These are phyloP conservation scores for Eubasilissa splendida DNA, from an alignment of 2,888 invertebrate species.

Conservation along the genomic window DNA sequence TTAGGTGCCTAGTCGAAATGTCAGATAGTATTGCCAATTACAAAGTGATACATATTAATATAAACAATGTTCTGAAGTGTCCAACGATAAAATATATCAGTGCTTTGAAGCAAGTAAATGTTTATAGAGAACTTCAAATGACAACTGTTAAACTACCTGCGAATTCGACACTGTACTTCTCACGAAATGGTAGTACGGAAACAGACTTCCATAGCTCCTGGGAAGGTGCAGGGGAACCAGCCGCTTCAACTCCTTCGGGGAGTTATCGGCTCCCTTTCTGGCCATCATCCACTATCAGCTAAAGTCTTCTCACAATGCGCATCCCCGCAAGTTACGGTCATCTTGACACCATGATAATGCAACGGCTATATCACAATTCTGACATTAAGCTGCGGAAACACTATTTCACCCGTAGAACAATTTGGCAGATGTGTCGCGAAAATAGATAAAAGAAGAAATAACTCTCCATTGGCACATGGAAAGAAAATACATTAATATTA, in stretches of 20 bases:
- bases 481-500: not conserved
- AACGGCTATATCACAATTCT: not conserved
- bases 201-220: constrained; percentile 75
- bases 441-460: not conserved
- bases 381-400: constrained; percentile 4
- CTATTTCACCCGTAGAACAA: constrained; percentile 12
- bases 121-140: too few relatives aligned
- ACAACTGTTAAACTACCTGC: constrained; percentile 43
- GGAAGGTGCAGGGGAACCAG: constrained; percentile 67
- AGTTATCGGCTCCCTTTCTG: constrained; percentile 20
- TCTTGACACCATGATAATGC: constrained; percentile 1
- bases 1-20: too few relatives aligned
- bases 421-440: constrained; percentile 5
- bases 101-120: too few relatives aligned
- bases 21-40: too few relatives aligned
- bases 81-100: too few relatives aligned
- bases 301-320: not conserved
- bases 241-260: constrained; percentile 62
- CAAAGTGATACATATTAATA: too few relatives aligned
- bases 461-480: constrained; percentile 21
- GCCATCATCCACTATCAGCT: constrained; percentile 24
- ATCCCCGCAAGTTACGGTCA: not conserved
- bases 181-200: constrained; percentile 76
- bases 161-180: constrained; percentile 68
- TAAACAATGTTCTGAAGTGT: too few relatives aligned